A percentile compares a stretch with the other conserved stretches of the same genome.
Evolutionary conservation across 2,797 vertebrate genomes (phyloP).

Genomic region (Micromesistius poutassou): DNA sequence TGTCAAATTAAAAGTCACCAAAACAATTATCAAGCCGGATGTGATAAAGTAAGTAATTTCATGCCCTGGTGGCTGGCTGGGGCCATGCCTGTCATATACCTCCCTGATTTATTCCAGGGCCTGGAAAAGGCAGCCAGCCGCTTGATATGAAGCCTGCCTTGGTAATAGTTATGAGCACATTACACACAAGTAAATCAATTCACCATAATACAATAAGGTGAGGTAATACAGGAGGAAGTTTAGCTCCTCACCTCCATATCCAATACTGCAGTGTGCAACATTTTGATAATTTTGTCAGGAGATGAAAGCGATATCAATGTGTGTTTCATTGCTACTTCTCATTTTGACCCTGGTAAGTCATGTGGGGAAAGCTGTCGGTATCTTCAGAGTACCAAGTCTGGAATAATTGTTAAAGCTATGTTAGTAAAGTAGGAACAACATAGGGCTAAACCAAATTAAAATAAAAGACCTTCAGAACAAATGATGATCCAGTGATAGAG

Average conservation of each 20-base stretch:
- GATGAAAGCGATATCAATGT: neutral
- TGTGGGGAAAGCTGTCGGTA: neutral
- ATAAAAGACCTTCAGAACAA: neutral
- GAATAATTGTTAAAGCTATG: neutral
- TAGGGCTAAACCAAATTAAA: neutral
- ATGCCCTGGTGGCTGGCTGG: slow-evolving; percentile 69
- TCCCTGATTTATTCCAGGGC: slow-evolving; percentile 54
- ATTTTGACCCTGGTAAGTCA: neutral
- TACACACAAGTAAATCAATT: neutral
- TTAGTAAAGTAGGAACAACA: neutral
- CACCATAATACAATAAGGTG: neutral
- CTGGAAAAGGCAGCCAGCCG: slow-evolving; percentile 23
- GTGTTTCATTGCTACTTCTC: neutral
- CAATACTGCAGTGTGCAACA: neutral
- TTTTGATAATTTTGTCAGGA: neutral
- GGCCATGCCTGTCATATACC: slow-evolving; percentile 52
- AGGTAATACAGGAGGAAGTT: neutral
- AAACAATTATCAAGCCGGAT: slow-evolving; percentile 70
- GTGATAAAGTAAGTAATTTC: slow-evolving; percentile 77
- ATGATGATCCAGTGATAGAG: neutral
- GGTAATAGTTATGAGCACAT: slow-evolving; percentile 10
- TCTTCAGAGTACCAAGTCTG: neutral
- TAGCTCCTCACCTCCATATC: neutral
- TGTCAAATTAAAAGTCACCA: slow-evolving; percentile 43
- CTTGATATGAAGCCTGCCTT: slow-evolving; percentile 23